A percentile compares a stretch with the other conserved stretches of the same genome.
These are phyloP conservation scores for Oeneis ivallda DNA, from an alignment of 2,888 invertebrate genomes.

Conservation along the genomic window DNA sequence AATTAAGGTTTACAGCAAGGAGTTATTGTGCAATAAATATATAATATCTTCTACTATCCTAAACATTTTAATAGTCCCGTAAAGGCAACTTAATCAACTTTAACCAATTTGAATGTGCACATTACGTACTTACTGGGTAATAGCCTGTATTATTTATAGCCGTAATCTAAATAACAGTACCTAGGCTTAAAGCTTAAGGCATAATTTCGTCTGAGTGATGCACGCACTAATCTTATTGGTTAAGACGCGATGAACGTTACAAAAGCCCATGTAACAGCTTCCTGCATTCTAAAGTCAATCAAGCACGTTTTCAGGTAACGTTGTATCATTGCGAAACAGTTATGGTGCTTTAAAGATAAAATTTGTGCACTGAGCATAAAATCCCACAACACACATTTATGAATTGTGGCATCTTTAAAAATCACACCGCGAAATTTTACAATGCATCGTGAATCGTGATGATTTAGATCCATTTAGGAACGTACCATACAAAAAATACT, in stretches of 20 bases:
- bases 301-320: constrained; percentile 53
- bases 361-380: too few relatives aligned
- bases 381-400: too few relatives aligned
- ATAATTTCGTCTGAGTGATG: constrained; percentile 43
- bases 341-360: constrained; percentile 21
- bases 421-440: too few relatives aligned
- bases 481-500: too few relatives aligned
- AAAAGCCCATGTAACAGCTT: constrained; percentile 50
- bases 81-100: constrained; percentile 19
- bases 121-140: constrained; percentile 15
- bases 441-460: too few relatives aligned
- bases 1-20: constrained; percentile 5
- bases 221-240: constrained; percentile 34
- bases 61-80: constrained; percentile 19
- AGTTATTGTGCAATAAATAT: constrained; percentile 17
- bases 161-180: constrained; percentile 51
- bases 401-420: too few relatives aligned
- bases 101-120: constrained; percentile 1
- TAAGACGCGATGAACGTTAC: constrained; percentile 32
- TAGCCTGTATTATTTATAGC: constrained; percentile 41
- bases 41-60: constrained; percentile 14
- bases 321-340: constrained; percentile 56
- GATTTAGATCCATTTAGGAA: too few relatives aligned
- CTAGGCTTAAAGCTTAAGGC: constrained; percentile 36
- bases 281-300: constrained; percentile 64